Evolutionary conservation across 2,797 vertebrate genomes (phyloP), one percentile per base, ranked within the genome.

Genomic region (Diceros bicornis): DNA sequence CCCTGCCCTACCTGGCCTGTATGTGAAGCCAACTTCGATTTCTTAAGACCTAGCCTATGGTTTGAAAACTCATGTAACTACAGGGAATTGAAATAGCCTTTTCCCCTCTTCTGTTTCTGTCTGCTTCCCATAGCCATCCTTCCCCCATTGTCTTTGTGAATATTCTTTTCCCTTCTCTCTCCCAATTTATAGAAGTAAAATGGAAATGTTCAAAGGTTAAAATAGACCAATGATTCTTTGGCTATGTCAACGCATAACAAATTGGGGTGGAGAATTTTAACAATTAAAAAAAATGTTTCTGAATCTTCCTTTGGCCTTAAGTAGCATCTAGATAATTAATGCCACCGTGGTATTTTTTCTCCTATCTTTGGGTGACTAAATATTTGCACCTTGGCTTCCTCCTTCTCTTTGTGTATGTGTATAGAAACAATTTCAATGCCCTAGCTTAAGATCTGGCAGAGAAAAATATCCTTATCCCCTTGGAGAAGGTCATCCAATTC

Each of bases 401-500:
- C 71, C 21, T 96, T 82, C 21, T 96, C 77, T 98, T 92, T 89
- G 89, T 96, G 69, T 92, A 79, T 79, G 64, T 87, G 87, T 90
- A 92, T 89, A 91, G 92, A 97, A 90, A 95, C 91, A 89, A 95
- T 96, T 97, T 97, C 92, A 97, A 81, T 83, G 69, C 55, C 75
- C 93, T 68, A 16, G 79, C 96, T 88, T 93, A 85, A 88, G 90
- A 88, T 92, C 96, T 86, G 88, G 85, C 89, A 72, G 91, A 77
- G 95, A 96, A 97, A 96, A 95, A 79, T 93, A 95, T 41, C 64
- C 89, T 89, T 81, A 74, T 94, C 90, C 96, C 95, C 92, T 95
- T 96, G 95, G 96, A 97, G 97, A 97, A 97, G 97, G 96, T 97
- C 96, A 95, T 97, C 85, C 85, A 71, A 25, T 97, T 97, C 96